A percentile compares a stretch with the other conserved stretches of the same genome.
These are phyloP conservation scores for Tenthredo livida DNA, from an alignment of 2,888 invertebrate species.

Conservation along the genomic window DNA sequence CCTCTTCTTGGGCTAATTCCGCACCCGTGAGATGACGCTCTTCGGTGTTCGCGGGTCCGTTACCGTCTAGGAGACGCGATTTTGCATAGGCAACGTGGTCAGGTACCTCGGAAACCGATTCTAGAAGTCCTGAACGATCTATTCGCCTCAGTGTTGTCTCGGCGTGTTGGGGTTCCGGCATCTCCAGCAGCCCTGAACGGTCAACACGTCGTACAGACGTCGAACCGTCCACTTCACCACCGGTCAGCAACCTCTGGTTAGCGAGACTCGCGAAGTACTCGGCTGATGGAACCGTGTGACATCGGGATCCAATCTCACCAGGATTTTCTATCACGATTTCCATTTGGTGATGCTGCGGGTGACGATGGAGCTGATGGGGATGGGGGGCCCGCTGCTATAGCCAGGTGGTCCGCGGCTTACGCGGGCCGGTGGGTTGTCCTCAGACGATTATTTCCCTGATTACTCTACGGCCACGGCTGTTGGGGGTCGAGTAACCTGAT, in stretches of 20 bases:
- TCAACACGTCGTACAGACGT: constrained; percentile 69
- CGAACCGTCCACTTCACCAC: constrained; percentile 63
- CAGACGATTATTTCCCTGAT: constrained; percentile 97
- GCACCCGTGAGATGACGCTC: constrained; percentile 37
- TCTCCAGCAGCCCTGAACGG: constrained; percentile 70
- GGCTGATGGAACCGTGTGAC: constrained; percentile 34
- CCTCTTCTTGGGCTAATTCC: not conserved
- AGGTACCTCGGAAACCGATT: constrained; percentile 73
- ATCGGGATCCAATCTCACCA: constrained; percentile 59
- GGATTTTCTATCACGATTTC: constrained; percentile 76
- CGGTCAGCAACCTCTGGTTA: constrained; percentile 53
- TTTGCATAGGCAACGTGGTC: constrained; percentile 62
- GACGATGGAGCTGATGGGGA: constrained; percentile 59
- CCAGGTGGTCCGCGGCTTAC: constrained; percentile 76
- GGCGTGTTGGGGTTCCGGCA: constrained; percentile 40
- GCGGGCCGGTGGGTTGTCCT: constrained; percentile 78
- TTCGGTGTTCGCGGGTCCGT: not conserved
- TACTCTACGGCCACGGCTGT: constrained; percentile 94
- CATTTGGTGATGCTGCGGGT: constrained; percentile 68
- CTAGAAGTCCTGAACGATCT: constrained; percentile 71
- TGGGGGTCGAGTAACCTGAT: constrained; percentile 96
- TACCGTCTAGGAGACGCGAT: not conserved
- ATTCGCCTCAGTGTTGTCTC: constrained; percentile 65
- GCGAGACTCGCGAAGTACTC: constrained; percentile 48
- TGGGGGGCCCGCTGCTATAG: constrained; percentile 77